These are phyloP conservation scores for Paragorgia papillata DNA, from an alignment of 92 coral and sea anemone genomes.

Conservation along the genomic window DNA sequence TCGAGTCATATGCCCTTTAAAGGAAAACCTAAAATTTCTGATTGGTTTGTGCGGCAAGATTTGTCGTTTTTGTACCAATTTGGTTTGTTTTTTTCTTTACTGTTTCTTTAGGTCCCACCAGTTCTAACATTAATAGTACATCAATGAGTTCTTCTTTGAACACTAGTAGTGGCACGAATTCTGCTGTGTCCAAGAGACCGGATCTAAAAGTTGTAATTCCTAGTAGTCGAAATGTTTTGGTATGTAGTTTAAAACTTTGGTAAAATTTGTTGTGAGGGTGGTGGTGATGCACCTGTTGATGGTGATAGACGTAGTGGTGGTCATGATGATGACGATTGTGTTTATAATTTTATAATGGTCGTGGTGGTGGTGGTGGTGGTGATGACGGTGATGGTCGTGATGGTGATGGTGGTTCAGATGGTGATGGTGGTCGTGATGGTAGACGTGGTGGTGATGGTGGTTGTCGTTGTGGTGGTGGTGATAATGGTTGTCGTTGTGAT, in stretches of 20 bases:
- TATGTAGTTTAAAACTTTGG: slow-evolving; percentile 48
- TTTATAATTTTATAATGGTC: too few relatives aligned
- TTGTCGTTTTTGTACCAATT: not conserved
- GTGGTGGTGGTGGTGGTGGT: too few relatives aligned
- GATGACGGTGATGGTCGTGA: too few relatives aligned
- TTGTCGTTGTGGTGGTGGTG: too few relatives aligned
- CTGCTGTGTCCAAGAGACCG: slow-evolving; percentile 63
- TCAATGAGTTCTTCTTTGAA: slow-evolving; percentile 65
- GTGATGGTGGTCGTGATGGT: too few relatives aligned
- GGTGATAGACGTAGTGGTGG: too few relatives aligned
- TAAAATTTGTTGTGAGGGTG: not conserved
- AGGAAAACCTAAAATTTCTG: too few relatives aligned
- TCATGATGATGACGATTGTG: too few relatives aligned
- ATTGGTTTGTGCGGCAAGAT: too few relatives aligned
- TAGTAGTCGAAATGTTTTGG: slow-evolving; percentile 33
- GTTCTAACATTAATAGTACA: slow-evolving; percentile 61
- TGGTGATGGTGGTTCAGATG: too few relatives aligned
- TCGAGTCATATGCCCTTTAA: too few relatives aligned
- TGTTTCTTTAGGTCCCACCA: slow-evolving; percentile 51
- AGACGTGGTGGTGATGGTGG: too few relatives aligned
- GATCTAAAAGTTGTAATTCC: slow-evolving; percentile 89
- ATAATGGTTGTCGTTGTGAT: not conserved
- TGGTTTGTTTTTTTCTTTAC: not conserved
- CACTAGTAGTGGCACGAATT: slow-evolving; percentile 36
- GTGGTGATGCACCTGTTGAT: not conserved